Conservation (phyloP, 2,113 vertebrate genomes). For the Pungitius pungitius region DNA sequence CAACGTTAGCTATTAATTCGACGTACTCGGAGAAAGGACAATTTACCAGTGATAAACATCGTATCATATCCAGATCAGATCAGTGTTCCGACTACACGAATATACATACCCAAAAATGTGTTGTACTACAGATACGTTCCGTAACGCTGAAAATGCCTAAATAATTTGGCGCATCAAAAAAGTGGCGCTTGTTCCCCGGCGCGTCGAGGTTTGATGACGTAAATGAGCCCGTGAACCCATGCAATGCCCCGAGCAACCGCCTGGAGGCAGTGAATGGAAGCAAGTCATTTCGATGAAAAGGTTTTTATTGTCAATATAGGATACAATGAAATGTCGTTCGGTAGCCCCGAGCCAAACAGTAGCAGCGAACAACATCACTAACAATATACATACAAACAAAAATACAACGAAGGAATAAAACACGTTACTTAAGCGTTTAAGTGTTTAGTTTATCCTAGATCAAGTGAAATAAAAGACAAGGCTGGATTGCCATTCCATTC, state of each 20-base stretch:
- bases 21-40: background rate
- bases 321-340: no score
- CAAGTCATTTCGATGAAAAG: background rate
- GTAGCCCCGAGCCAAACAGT: no score
- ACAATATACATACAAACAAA: no score
- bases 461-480: no score
- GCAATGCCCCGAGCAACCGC: background rate
- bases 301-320: no score
- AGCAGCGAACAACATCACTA: no score
- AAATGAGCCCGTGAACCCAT: rapidly evolving
- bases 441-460: no score
- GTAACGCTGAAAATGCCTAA: conserved; percentile 2
- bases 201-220: conserved; percentile 63
- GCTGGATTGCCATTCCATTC: background rate
- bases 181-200: conserved; percentile 54
- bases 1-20: background rate
- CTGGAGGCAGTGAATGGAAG: conserved; percentile 21
- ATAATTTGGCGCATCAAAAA: conserved; percentile 40
- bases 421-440: no score
- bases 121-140: background rate
- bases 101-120: conserved; percentile 39
- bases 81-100: rapidly evolving
- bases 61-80: rapidly evolving
- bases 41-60: background rate
- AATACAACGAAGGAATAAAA: no score